Evolutionary conservation across 1,140 invertebrate species (phyloP).

Genomic region (Harpegnathos saltator): DNA sequence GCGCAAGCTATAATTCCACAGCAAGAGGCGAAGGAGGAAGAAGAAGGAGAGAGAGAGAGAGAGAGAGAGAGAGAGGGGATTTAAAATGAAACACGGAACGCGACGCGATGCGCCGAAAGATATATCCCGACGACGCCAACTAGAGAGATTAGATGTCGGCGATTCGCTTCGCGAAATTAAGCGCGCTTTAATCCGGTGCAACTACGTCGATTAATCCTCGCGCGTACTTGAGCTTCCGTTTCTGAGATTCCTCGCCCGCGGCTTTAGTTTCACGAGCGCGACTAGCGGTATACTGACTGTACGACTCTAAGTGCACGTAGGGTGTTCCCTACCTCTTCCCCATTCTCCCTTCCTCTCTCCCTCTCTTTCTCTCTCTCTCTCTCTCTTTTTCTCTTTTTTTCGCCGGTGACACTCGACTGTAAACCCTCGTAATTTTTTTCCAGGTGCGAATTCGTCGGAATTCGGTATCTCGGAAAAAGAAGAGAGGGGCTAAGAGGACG

Average conservation of each 20-base stretch:
- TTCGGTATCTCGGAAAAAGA: no score
- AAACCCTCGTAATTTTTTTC: no score
- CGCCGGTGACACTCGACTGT: no score
- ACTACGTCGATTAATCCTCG: constrained; percentile 64
- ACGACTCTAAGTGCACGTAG: no score
- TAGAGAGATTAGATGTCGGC: constrained; percentile 68
- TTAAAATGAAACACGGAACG: constrained; percentile 49
- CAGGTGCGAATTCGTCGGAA: no score
- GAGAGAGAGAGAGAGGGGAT: constrained; percentile 15
- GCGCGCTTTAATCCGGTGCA: constrained; percentile 64
- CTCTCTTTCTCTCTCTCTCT: no score
- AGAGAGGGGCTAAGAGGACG: no score
- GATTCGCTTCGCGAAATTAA: constrained; percentile 61
- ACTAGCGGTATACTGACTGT: constrained; percentile 1
- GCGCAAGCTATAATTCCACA: background rate
- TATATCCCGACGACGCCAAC: constrained; percentile 56
- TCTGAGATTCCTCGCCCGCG: constrained; percentile 47
- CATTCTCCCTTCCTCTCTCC: no score
- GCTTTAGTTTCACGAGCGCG: constrained; percentile 29
- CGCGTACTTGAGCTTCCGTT: constrained; percentile 59
- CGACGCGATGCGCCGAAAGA: constrained; percentile 38
- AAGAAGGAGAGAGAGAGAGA: background rate
- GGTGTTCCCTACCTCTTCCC: no score
- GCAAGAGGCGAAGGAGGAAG: background rate
- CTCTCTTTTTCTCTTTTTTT: no score